Evolutionary conservation across 2,113 vertebrate genomes (phyloP).

Genomic region (human): GRCh38 chr12:53801501-53802000

Average conservation of each 20-base stretch:
- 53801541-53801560: not conserved
- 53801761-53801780: not conserved
- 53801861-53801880: not conserved
- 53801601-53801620: not conserved
- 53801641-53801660: not conserved
- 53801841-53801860: conserved; percentile 2
- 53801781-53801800: not conserved
- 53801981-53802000: not conserved
- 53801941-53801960: not conserved
- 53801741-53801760: not conserved
- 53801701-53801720: not conserved
- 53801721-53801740: not conserved
- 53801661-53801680: not conserved
- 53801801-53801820: not conserved
- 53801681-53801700: conserved; percentile 3
- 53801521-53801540: not conserved
- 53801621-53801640: not conserved
- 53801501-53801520: not conserved
- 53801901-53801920: not conserved
- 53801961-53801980: conserved; percentile 53
- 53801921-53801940: not conserved
- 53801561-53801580: not conserved
- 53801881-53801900: not conserved
- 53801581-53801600: not conserved
- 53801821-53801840: not conserved